Evolutionary conservation across 2,888 invertebrate species (phyloP).

Genomic region (Drosophila rubida): DNA sequence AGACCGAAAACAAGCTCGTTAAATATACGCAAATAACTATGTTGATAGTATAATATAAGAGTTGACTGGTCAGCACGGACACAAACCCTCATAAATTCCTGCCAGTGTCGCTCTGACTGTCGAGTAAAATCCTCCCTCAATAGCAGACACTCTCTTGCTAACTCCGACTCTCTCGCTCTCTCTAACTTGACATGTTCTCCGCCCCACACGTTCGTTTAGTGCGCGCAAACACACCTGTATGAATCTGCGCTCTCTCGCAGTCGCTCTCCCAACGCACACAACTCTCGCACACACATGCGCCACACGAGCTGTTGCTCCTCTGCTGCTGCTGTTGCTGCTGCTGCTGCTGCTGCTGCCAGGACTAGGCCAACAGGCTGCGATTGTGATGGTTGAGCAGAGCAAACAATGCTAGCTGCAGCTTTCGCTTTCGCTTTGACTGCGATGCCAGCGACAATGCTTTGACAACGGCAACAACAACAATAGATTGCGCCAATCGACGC

Average conservation of each 20-base stretch:
- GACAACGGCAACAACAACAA: conserved; percentile 15
- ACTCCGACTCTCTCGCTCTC: background rate
- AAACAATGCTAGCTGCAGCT: conserved; percentile 47
- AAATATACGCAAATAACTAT: no score
- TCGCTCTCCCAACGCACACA: background rate
- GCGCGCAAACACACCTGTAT: conserved; percentile 64
- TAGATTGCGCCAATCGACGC: conserved; percentile 36
- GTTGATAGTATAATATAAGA: conserved; percentile 13
- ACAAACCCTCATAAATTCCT: background rate
- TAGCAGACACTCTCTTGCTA: background rate
- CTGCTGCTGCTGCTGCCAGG: conserved; percentile 41
- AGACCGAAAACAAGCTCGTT: no score
- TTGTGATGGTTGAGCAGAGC: conserved; percentile 38
- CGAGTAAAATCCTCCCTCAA: background rate
- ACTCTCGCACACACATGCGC: conserved; percentile 45
- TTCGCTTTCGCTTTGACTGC: conserved; percentile 17
- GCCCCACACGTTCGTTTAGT: conserved; percentile 13
- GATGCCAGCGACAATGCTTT: conserved; percentile 26
- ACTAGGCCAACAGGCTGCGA: conserved; percentile 68
- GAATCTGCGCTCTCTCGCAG: conserved; percentile 37
- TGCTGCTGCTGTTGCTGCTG: conserved; percentile 18
- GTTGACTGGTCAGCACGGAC: background rate
- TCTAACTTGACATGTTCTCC: background rate
- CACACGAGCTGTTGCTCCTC: conserved; percentile 29
- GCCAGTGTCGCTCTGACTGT: background rate